Evolutionary conservation across 2,113 vertebrate species (phyloP), one percentile per base, ranked within the genome.

Genomic region (Campylomormyrus numenius): DNA sequence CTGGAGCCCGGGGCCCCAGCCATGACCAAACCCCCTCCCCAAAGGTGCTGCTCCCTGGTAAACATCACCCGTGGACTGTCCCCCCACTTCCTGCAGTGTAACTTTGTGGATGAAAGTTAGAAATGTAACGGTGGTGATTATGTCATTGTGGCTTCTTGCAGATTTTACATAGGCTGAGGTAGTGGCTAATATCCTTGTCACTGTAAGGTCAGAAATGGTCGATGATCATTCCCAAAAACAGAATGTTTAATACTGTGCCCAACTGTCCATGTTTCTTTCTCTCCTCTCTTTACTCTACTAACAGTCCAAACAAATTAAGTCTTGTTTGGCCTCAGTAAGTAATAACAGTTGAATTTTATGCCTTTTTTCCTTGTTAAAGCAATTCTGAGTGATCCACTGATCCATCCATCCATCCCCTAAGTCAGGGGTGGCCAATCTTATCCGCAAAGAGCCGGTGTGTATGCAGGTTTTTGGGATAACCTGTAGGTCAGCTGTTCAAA

Each of bases 1-100:
- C 83, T 92, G 89, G 80, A 50, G 87, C 83, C 83, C 83, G 87
- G 15, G 21, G 39, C 52, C 4, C 53, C 53, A 66, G 3, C 31
- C 35, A 35, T 5, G 90, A 31, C 42, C 62, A 87, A 90, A 90
- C 27, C 24, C 8, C n/a, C 56, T 1, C 21, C 56, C 21, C 56
- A 62, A 92, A 90, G 42, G 21, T 70, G 15, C 48, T 52, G 10
- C 9, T 45, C 52, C 62, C 19, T 87, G 53, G 62, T 70, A 17
- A 77, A 77, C 5, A 13, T 39, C 70, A 77, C 35, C 7, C 46
- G 2, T 9, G n/a, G 84, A 4, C 48, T 15, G 19, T 31, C 24
- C 84, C 24, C 84, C 24, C 48, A 45, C n/a, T 49, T 5, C 21
- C 48, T 86, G 24, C 27, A 86, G 15, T 49, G n/a, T 5, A 17